Percentiles rank a stretch among this genome's conserved stretches.
phyloP scores from a whole-genome alignment of 2,113 vertebrate genomes.

The Ictalurus furcatus region DNA sequence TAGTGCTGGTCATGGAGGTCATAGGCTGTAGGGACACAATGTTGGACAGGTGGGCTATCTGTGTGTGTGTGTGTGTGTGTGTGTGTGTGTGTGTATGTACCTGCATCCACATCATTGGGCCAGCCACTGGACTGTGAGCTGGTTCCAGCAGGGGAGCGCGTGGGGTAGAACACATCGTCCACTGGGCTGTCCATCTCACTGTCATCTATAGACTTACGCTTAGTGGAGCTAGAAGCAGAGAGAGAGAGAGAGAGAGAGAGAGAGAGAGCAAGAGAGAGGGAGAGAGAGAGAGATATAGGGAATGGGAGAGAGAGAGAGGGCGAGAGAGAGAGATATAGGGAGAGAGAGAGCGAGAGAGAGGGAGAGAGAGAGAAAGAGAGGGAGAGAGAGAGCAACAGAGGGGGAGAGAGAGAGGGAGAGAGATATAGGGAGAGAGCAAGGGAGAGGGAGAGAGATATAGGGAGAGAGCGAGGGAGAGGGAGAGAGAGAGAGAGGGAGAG shows the following conservation, averaged over 20 bases:
- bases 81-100: constrained; percentile 64
- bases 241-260: neutral
- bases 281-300: neutral
- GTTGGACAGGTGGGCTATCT: neutral
- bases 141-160: constrained; percentile 87
- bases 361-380: too few species aligned
- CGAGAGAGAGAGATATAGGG: too few species aligned
- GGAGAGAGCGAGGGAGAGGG: neutral
- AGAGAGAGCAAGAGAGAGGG: neutral
- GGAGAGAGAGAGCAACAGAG: too few species aligned
- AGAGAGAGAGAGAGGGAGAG: too few species aligned
- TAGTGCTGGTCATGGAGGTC: too few species aligned
- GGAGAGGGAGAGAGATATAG: too few species aligned
- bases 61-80: neutral
- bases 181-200: constrained; percentile 95
- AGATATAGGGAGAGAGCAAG: too few species aligned
- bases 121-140: constrained; percentile 90
- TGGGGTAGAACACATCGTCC: constrained; percentile 91
- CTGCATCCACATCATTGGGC: constrained; percentile 91
- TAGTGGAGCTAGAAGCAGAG: constrained; percentile 79
- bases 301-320: too few species aligned
- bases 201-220: constrained; percentile 94
- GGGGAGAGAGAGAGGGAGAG: too few species aligned
- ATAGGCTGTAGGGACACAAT: too few species aligned
- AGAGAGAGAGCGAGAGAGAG: neutral